Conservation (phyloP, 2,888 invertebrate genomes). For the Drepana falcataria region DNA sequence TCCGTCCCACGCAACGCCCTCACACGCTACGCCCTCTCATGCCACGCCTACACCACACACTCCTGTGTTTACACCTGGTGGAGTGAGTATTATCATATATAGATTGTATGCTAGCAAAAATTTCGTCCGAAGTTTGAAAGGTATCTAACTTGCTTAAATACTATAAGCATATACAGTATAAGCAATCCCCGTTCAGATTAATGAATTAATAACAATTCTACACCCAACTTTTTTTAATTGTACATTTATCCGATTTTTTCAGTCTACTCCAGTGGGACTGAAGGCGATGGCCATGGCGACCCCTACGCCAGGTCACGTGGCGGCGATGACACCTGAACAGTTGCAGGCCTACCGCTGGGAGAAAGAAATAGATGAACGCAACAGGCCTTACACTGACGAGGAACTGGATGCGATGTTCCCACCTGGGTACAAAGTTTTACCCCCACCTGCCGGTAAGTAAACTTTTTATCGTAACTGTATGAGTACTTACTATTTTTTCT, state of each 20-base stretch:
- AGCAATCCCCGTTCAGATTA: too few relatives aligned
- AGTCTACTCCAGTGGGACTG: slow-evolving; percentile 90
- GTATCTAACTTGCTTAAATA: too few relatives aligned
- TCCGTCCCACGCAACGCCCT: slow-evolving; percentile 85
- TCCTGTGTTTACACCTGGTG: slow-evolving; percentile 88
- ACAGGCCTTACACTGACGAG: slow-evolving; percentile 97
- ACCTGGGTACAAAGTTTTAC: slow-evolving; percentile 97
- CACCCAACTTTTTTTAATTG: too few relatives aligned
- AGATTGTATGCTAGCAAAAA: background rate
- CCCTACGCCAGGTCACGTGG: slow-evolving; percentile 96
- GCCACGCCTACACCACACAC: slow-evolving; percentile 82
- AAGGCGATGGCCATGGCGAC: slow-evolving; percentile 99
- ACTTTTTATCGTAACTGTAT: slow-evolving; percentile 7
- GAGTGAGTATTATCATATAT: slow-evolving; percentile 62
- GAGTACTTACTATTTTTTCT: slow-evolving; percentile 6
- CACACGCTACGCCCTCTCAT: slow-evolving; percentile 85
- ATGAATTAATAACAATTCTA: too few relatives aligned
- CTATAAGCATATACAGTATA: too few relatives aligned
- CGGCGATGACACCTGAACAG: slow-evolving; percentile 99
- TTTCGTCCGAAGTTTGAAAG: too few relatives aligned
- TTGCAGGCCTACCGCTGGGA: slow-evolving; percentile 99
- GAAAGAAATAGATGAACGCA: slow-evolving; percentile 98
- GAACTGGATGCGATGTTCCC: slow-evolving; percentile 99
- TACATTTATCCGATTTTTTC: slow-evolving; percentile 10
- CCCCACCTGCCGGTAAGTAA: slow-evolving; percentile 90